Conservation (phyloP, 1,140 invertebrate species). For the Heliconius nattereri region DNA sequence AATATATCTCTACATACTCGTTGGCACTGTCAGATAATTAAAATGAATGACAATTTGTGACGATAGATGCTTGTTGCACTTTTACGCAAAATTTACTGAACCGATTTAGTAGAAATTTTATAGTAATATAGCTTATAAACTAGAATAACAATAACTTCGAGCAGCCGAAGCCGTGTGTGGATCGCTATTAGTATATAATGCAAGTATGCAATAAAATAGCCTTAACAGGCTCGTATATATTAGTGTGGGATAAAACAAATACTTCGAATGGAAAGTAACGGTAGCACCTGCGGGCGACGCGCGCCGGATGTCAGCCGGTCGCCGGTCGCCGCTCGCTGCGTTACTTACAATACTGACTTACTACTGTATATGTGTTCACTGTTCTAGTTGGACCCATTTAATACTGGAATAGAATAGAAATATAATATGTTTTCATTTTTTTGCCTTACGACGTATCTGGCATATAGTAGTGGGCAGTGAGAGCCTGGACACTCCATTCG, state of each 20-base stretch:
- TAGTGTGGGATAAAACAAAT: slow-evolving; percentile 6
- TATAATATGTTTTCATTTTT: not conserved
- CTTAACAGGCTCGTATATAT: not conserved
- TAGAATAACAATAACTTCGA: too few relatives aligned
- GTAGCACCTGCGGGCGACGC: not conserved
- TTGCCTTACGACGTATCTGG: not conserved
- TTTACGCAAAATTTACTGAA: too few relatives aligned
- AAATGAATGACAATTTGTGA: too few relatives aligned
- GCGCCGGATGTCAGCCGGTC: not conserved
- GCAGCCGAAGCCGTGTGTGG: too few relatives aligned
- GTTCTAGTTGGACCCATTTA: not conserved
- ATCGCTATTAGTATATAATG: too few relatives aligned
- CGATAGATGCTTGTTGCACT: too few relatives aligned
- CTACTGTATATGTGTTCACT: not conserved
- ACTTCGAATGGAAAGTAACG: slow-evolving; percentile 1
- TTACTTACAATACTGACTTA: not conserved
- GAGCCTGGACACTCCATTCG: too few relatives aligned
- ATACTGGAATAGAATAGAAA: not conserved
- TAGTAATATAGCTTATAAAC: too few relatives aligned
- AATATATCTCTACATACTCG: too few relatives aligned
- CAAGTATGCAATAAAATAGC: not conserved
- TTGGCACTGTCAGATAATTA: too few relatives aligned
- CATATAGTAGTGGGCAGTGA: too few relatives aligned
- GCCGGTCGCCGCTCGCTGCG: not conserved
- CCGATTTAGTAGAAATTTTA: too few relatives aligned